A percentile compares a stretch with the other conserved stretches of the same genome.
Evolutionary conservation across 2,113 vertebrate genomes (phyloP).

Genomic region (Tragelaphus imberbis): DNA sequence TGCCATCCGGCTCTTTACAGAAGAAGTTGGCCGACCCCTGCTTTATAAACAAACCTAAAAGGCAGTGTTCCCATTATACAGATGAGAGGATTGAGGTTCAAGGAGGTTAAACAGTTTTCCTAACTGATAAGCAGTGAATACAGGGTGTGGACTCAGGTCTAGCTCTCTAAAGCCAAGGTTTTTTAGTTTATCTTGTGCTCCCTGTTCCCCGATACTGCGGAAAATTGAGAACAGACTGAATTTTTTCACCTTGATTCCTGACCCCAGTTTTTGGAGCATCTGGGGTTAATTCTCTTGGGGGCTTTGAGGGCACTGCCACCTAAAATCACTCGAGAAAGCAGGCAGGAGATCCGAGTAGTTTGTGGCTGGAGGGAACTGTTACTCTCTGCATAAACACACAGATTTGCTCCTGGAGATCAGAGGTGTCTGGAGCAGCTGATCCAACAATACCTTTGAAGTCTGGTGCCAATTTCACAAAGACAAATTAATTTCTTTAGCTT

Average conservation of each 20-base stretch:
- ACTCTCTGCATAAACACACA: neutral
- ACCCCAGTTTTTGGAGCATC: neutral
- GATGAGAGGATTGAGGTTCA: neutral
- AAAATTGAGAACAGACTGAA: neutral
- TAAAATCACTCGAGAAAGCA: neutral
- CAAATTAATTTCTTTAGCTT: constrained; percentile 42
- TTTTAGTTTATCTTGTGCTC: neutral
- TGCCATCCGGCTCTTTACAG: neutral
- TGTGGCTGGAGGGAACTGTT: neutral
- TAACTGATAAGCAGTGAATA: neutral
- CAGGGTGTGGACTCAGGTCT: neutral
- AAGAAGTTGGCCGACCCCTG: neutral
- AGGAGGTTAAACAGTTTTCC: neutral
- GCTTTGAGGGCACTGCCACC: neutral
- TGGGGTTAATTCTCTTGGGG: neutral
- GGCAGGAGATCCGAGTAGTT: neutral
- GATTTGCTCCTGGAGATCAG: constrained; percentile 6
- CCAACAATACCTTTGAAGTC: constrained; percentile 42
- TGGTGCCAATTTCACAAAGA: constrained; percentile 28
- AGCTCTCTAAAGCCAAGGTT: neutral
- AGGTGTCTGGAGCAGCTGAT: constrained; percentile 3
- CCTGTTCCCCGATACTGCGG: rapidly evolving
- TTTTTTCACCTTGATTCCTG: neutral
- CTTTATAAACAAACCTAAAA: neutral
- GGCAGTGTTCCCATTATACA: neutral